Evolutionary conservation across 2,797 vertebrate species (phyloP), one percentile per base, ranked within the genome.

Genomic region (Eulemur rubriventer): DNA sequence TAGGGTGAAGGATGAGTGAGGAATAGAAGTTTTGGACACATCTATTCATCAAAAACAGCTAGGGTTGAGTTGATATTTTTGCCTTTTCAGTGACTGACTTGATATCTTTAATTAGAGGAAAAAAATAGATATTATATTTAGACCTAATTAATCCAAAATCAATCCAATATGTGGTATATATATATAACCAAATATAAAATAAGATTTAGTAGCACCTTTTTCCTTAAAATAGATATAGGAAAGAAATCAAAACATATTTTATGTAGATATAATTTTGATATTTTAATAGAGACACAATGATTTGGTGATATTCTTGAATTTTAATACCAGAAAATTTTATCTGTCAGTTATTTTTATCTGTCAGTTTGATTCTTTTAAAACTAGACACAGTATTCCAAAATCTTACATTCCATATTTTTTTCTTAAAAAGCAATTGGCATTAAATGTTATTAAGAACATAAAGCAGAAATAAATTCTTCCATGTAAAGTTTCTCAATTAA

Each of bases 401-500:
- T 13, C 26, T 95, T 75, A 57, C 24, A 88, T 78, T 78, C 30
- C 30, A 28, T 11, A 26, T 82, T 95, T n/a, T 94, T 76, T 88
- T 89, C 57, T 87, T 55, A 6, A 52, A 96, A 91, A 93, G 13
- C 33, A 89, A 86, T 6, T 67, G 78, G 1, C 57, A 59, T 80
- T 92, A 85, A 81, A 92, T 84, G 50, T 30, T 59, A n/a, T 63
- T 57, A 59, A 67, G 63, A 94, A 70, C 24, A 89, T 2, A 83
- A 93, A 89, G 6, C 11, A 94, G 33, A 94, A 96, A 88, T 87
- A 80, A 17, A 84, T 81, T 90, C 20, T 81, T 80, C 24, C 57
- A 30, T 61, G 11, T n/a, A 86, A 86, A 95, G 5, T 18, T 85
- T 38, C 41, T 18, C 38, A 91, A 79, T 85, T 92, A 82, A 96